Evolutionary conservation across 2,888 invertebrate genomes (phyloP), one percentile per base, ranked within the genome.

Genomic region (Pseudococcus longispinus): DNA sequence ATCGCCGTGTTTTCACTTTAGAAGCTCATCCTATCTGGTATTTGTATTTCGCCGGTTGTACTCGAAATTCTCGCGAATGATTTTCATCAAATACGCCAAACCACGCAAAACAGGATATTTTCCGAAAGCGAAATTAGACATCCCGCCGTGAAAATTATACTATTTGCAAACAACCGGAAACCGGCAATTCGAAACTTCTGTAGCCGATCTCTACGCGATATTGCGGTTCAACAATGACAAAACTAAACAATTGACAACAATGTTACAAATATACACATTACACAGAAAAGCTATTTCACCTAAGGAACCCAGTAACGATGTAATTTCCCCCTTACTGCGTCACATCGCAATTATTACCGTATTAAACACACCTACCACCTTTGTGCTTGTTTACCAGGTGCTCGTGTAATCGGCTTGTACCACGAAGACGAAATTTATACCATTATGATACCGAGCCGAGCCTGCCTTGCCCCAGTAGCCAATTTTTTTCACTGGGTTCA

Each of bases 101-200:
- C 5, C 70, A 6, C 70, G 70, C 18, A 80, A 80, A 80, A 80
- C 77, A 80, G 77, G 77, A 80, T 80, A 80, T 80, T 80, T 80
- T 80, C 42, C 77, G 77, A 80, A 42, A 26, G 29, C 84, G 15
- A 84, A 55, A 84, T 55, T 60, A 32, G 86, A 77, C 46, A 46
- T 46, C 86, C 86, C 86, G 86, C 55, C 86, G 86, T 46, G 86
- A 77, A 86, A 86, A 86, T 86, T 86, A 86, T 80, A 86, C 86
- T 86, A 86, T 86, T 77, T 86, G 80, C 86, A 86, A 86, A 86
- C 86, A 86, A 55, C 86, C 77, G 86, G 77, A 86, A 80, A 46
- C 44, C 60, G 55, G 86, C 86, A 86, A 86, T 86, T 51, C 55
- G 86, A 86, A 86, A 86, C 80, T 86, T 77, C n/a, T 51, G 86